Base-by-base conservation (phyloP, 2,113 vertebrate genomes). In the Phrynocephalus versicolor region DNA sequence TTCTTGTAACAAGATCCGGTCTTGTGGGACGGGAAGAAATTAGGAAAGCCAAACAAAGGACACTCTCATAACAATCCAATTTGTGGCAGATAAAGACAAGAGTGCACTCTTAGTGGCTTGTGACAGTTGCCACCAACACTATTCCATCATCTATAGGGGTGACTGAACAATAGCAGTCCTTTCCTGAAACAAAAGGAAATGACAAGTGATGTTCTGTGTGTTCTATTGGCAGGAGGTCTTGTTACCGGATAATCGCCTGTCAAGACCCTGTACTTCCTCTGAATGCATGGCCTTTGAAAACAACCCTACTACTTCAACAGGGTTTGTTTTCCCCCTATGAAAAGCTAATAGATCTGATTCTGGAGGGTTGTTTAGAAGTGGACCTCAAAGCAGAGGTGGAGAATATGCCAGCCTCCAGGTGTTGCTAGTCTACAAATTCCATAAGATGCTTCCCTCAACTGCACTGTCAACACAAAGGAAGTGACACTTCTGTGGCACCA, bases 91-190 rank as follows among this genome's bases (percentile, higher is more conserved):
- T 77, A 51, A 0, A 90, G 87, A 86, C 3, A 0, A 73, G 74
- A 88, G 89, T 79, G 87, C 85, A 87, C 3, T 86, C 87, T 51
- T 92, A 86, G 92, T 88, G 91, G 90, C 77, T 87, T 83, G 89
- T 92, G 85, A 91, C 89, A 23, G 35, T 84, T 90, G 83, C 82
- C 93, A 87, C 84, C 84, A 90, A 77, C 45, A 78, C 55, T 73
- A 41, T 94, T 81, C 73, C 73, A 85, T 88, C 88, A 89, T 72
- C 58, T 70, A 86, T 82, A 45, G 2, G 86, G 83, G 86, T 93
- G 90, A 89, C 88, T 90, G 90, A 94, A 92, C 87, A 88, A 90
- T 83, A 79, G 76, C 75, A 84, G 77, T 88, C 83, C 84, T 91
- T 72, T 82, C 88, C 89, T 92, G 85, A 91, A 67, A 30, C 25